Evolutionary conservation across 2,113 vertebrate species (phyloP), one percentile per base, ranked within the genome.

Genomic region (Glaucidium brasilianum): DNA sequence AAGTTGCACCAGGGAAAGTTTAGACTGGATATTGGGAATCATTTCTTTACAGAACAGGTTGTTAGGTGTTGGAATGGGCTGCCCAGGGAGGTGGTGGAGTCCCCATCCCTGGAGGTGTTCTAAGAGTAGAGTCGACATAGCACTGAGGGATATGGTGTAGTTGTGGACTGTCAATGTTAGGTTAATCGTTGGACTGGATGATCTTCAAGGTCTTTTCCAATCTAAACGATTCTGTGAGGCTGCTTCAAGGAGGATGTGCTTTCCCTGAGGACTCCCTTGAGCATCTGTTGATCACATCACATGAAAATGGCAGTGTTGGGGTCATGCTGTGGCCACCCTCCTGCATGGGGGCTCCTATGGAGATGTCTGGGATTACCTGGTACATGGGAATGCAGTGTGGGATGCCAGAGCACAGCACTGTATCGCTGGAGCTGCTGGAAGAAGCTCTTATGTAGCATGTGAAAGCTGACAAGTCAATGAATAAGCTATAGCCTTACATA

Each of bases 221-320:
- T 16, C 43, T 45, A 45, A 16, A 45, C 2, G 17, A 45, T 45
- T 45, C 43, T 45, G 43, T 45, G 45, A 78, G 41, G 64, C 59
- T 74, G 50, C 1, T 9, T 21, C 3, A 4, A 72, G 64, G 45
- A 86, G 64, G 49, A 75, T 6, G 1, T 78, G 60, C 37, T 34
- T 80, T 90, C 60, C 49, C 15, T 0, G 0, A 50, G 45, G 50
- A 23, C 15, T 41, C 45, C 37, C 41, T 32, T 32, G 41, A 75
- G 56, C 52, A 43, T 63, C 29, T 47, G 37, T 75, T n/a, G 69
- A 32, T 90, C 30, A 0, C 19, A 5, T 29, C 9, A 66, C 2
- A 0, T 67, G 77, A 87, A 55, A 64, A 71, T 35, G 52, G 29
- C 29, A 59, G 10, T 2, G 1, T 9, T 0, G 0, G 21, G 45